Conservation (phyloP, 2,797 vertebrate species). For the Otolemur crassicaudatus region DNA sequence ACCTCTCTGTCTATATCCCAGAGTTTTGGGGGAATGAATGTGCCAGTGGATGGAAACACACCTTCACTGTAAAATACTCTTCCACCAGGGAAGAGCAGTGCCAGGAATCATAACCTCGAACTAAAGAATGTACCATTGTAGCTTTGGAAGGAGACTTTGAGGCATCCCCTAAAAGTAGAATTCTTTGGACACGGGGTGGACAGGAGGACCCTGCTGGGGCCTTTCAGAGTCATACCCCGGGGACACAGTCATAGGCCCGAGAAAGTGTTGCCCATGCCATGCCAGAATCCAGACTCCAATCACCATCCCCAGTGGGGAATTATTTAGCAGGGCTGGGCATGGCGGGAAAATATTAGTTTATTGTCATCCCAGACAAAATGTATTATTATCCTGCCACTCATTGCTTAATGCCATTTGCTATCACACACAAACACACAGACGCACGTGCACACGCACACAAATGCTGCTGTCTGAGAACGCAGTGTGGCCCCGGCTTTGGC, state of each 20-base stretch:
- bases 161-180: not conserved
- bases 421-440: fast-evolving
- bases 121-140: not conserved
- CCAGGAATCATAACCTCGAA: not conserved
- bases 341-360: no score
- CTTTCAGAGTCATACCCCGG: not conserved
- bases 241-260: not conserved
- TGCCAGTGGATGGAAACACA: not conserved
- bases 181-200: no score
- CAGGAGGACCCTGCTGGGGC: not conserved
- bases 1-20: not conserved
- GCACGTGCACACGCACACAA: fast-evolving
- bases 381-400: not conserved
- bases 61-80: not conserved
- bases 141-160: not conserved
- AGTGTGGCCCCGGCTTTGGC: not conserved
- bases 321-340: not conserved
- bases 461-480: not conserved
- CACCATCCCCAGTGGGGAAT: not conserved
- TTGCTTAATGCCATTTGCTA: not conserved
- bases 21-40: not conserved
- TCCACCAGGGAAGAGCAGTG: not conserved
- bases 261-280: not conserved
- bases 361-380: not conserved
- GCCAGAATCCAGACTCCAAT: no score